These are phyloP conservation scores for Apantesis nais DNA, from an alignment of 2,888 invertebrate species.

Conservation along the genomic window DNA sequence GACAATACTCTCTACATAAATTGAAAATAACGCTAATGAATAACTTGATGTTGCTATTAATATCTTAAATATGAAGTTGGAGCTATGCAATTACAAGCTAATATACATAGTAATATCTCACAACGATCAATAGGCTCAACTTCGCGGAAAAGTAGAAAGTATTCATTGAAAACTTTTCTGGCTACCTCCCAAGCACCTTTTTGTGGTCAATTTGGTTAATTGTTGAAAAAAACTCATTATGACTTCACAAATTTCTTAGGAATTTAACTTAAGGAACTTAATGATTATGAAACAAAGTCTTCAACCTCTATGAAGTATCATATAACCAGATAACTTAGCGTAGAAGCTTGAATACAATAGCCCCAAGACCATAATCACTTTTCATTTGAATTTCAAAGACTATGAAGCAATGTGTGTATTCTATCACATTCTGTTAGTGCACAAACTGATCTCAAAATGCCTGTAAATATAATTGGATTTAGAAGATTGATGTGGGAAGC, in stretches of 20 bases:
- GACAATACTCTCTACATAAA: too few species aligned
- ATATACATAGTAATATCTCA: conserved; percentile 16
- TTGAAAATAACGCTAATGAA: neutral
- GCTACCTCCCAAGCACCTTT: conserved; percentile 21
- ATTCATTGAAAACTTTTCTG: conserved; percentile 23
- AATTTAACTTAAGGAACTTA: conserved; percentile 5
- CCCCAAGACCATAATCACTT: too few species aligned
- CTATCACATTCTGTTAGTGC: neutral
- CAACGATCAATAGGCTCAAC: conserved; percentile 18
- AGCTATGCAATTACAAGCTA: conserved; percentile 13
- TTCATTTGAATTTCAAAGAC: neutral
- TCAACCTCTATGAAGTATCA: neutral
- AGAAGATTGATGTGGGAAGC: conserved; percentile 11
- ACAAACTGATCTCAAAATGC: neutral
- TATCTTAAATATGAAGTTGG: neutral
- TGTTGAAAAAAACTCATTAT: conserved; percentile 28
- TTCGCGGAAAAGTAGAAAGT: neutral
- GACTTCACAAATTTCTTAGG: conserved; percentile 19
- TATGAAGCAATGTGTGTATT: neutral
- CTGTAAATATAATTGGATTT: conserved; percentile 2
- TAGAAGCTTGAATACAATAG: neutral
- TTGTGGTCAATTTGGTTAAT: conserved; percentile 31
- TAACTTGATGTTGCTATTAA: neutral
- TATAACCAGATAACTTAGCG: neutral
- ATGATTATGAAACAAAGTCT: conserved; percentile 14